Base-by-base conservation (phyloP, 2,797 vertebrate genomes). In the Pseudopleuronectes americanus region DNA sequence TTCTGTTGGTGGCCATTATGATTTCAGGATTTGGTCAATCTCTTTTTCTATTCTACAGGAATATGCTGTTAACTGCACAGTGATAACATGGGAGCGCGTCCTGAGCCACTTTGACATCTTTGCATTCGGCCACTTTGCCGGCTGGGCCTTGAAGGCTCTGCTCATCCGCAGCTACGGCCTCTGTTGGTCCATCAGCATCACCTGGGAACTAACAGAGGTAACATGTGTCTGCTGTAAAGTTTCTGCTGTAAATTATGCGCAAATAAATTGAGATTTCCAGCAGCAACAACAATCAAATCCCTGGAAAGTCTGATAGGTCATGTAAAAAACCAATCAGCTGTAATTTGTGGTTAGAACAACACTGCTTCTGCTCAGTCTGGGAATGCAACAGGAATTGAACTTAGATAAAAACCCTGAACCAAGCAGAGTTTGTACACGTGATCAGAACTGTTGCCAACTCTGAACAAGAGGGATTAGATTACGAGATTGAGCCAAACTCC, bases 111-210 rank as follows among this genome's bases (percentile, higher is more conserved):
- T 96, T 45, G 98, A 99, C 81, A 96, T 99, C 85, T 99, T 99
- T 92, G 98, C 97, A 4, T 99, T 99, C 66, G 97, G 95, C 17
- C 97, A 98, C 87, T 99, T 99, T 88, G 97, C 95, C 94, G 98
- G 98, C 57, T 99, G 97, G 97, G 94, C 96, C 53, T 96, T 99
- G 96, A 99, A 99, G 85, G 97, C 98, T 61, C 84, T 99, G 77
- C 91, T 99, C 82, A 97, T 99, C 75, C 96, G 98, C 52, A 99
- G 96, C 84, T 99, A 99, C 0, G 96, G 97, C 2, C 92, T 99
- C 13, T 99, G 98, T 86, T 99, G 98, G 98, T 98, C 97, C 51
- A 99, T 99, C 82, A 99, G 97, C 84, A 99, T 99, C 83, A 99
- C 97, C 54, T 99, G 98, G 98, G 98, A 99, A 79, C 93, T 99